Conservation (phyloP, 2,888 invertebrate genomes). For the Drosophila anomalata region DNA sequence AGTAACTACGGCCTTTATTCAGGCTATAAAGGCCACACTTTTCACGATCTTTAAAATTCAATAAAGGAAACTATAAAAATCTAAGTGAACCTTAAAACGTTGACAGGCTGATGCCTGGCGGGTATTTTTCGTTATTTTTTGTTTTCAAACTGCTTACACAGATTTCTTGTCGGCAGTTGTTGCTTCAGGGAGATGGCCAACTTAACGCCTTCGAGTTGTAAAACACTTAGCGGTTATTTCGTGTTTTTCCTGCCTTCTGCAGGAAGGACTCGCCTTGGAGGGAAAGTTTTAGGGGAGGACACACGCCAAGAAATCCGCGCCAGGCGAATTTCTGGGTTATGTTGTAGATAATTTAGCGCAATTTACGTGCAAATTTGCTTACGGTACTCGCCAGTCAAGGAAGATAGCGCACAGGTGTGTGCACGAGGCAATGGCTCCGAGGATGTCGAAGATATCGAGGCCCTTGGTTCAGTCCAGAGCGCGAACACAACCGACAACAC, state of each 20-base stretch:
- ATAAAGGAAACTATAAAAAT: conserved; percentile 40
- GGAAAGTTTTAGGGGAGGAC: conserved; percentile 9
- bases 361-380: conserved; percentile 76
- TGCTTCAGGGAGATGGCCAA: conserved; percentile 45
- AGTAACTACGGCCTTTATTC: conserved; percentile 6
- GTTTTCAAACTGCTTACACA: conserved; percentile 55
- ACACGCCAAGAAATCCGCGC: conserved; percentile 55
- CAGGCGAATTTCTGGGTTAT: conserved; percentile 55
- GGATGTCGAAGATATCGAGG: conserved; percentile 43
- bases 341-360: conserved; percentile 73
- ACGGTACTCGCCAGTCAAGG: conserved; percentile 54
- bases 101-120: conserved; percentile 30
- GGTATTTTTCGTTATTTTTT: conserved; percentile 7
- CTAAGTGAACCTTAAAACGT: conserved; percentile 6
- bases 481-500: conserved; percentile 74
- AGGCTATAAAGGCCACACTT: conserved; percentile 32
- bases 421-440: conserved; percentile 51
- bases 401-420: conserved; percentile 69
- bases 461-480: conserved; percentile 52
- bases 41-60: conserved; percentile 48
- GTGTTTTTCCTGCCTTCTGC: conserved; percentile 38
- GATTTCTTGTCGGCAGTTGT: conserved; percentile 47
- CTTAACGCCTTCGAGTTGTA: conserved; percentile 77
- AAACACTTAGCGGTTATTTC: conserved; percentile 77
- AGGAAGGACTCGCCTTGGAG: conserved; percentile 5